phyloP scores from a whole-genome alignment of 2,888 invertebrate genomes.

The Rutpela maculata region DNA sequence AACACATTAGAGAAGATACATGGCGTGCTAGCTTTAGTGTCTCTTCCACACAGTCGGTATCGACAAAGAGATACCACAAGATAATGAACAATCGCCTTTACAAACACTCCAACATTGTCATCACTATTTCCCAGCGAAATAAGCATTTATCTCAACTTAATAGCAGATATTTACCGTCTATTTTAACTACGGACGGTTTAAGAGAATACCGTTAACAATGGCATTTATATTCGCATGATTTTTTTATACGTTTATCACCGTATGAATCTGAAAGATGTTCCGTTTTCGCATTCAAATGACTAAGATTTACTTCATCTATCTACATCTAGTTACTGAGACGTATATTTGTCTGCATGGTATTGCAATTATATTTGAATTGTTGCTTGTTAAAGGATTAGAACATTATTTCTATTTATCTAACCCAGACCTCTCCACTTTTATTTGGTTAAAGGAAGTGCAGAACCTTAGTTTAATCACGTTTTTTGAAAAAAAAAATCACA shows the following conservation, averaged over 20 bases:
- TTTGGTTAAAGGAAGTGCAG: no score
- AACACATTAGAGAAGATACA: slow-evolving; percentile 22
- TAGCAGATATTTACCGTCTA: slow-evolving; percentile 32
- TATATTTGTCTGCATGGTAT: background rate
- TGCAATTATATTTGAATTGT: background rate
- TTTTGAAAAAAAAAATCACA: no score
- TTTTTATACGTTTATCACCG: slow-evolving; percentile 12
- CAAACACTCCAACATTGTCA: slow-evolving; percentile 37
- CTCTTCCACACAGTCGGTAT: slow-evolving; percentile 30
- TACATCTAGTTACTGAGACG: background rate
- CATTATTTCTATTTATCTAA: background rate
- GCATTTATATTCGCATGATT: slow-evolving; percentile 24
- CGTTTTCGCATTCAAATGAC: slow-evolving; percentile 4
- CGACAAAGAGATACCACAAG: slow-evolving; percentile 39
- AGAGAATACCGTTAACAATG: slow-evolving; percentile 18
- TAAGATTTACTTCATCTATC: background rate
- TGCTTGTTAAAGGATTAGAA: background rate
- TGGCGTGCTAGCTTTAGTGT: slow-evolving; percentile 18
- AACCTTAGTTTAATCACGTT: no score
- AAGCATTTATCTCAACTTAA: slow-evolving; percentile 34
- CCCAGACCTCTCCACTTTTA: background rate
- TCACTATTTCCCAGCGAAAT: slow-evolving; percentile 37
- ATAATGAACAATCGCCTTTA: slow-evolving; percentile 42
- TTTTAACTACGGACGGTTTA: slow-evolving; percentile 20
- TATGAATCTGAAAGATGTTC: slow-evolving; percentile 10